A percentile compares a stretch with the other conserved stretches of the same genome.
phyloP scores from a whole-genome alignment of 1,140 invertebrate species.

The Dolichoris vasculosae region DNA sequence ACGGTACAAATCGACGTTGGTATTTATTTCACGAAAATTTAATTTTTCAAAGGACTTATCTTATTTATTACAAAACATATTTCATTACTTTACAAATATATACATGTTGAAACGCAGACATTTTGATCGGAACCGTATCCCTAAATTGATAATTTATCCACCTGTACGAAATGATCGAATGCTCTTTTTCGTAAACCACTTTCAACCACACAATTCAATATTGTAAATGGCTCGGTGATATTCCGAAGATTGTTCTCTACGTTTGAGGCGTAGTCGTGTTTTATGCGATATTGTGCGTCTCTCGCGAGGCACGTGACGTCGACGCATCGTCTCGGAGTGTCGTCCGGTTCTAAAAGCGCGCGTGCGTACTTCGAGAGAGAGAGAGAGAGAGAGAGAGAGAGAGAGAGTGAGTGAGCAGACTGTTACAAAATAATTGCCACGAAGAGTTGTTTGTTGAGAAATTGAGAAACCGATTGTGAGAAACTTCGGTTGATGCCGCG shows the following conservation, averaged over 20 bases:
- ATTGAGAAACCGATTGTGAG: constrained; percentile 45
- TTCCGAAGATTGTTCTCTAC: background rate
- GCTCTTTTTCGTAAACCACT: no score
- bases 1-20: no score
- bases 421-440: constrained; percentile 46
- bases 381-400: background rate
- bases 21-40: no score
- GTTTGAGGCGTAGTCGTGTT: constrained; percentile 12
- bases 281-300: constrained; percentile 18
- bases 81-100: no score
- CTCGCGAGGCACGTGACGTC: constrained; percentile 23
- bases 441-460: constrained; percentile 42
- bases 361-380: background rate
- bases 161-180: no score
- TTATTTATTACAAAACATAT: no score
- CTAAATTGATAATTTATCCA: no score
- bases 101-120: no score
- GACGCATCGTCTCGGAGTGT: constrained; percentile 19
- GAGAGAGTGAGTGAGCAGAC: constrained; percentile 9
- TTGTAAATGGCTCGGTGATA: background rate
- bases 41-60: no score
- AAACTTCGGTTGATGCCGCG: background rate
- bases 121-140: no score
- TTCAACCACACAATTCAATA: no score
- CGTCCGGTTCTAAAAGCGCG: constrained; percentile 33